Percentiles rank a stretch among this genome's conserved stretches.
These are phyloP conservation scores for Zeus faber DNA, from an alignment of 2,113 vertebrate species.

Conservation along the genomic window DNA sequence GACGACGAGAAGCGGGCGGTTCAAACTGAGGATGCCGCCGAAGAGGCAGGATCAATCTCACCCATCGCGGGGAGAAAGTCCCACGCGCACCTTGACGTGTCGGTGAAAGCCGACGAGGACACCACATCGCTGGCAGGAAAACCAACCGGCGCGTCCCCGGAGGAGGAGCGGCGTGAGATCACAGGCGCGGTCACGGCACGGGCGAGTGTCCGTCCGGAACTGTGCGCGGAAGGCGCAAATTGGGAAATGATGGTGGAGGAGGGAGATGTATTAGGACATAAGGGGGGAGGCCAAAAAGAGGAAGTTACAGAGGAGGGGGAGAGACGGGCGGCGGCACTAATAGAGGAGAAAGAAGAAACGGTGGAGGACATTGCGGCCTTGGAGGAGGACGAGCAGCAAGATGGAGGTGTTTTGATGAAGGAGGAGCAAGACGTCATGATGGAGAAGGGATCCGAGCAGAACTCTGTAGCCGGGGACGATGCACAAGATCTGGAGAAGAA, in stretches of 20 bases:
- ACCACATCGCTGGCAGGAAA: neutral
- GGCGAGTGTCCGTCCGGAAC: conserved; percentile 2
- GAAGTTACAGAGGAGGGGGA: conserved; percentile 1
- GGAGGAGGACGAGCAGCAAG: conserved; percentile 9
- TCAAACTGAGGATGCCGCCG: too few relatives aligned
- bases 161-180: neutral
- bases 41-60: too few relatives aligned
- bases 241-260: conserved; percentile 58
- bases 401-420: too few relatives aligned
- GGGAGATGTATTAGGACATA: conserved; percentile 12
- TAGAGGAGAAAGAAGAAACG: neutral
- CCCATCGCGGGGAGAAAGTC: neutral
- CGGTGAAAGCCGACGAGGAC: neutral
- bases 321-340: neutral
- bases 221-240: conserved; percentile 11
- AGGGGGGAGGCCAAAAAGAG: neutral
- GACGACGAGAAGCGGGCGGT: neutral
- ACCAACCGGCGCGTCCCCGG: neutral
- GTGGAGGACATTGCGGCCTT: neutral
- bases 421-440: neutral
- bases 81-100: neutral
- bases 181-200: neutral
- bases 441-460: conserved; percentile 6
- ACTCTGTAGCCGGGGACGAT: neutral
- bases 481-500: neutral